Base-by-base conservation (phyloP, 2,888 invertebrate genomes). In the Choreutis nemorana region DNA sequence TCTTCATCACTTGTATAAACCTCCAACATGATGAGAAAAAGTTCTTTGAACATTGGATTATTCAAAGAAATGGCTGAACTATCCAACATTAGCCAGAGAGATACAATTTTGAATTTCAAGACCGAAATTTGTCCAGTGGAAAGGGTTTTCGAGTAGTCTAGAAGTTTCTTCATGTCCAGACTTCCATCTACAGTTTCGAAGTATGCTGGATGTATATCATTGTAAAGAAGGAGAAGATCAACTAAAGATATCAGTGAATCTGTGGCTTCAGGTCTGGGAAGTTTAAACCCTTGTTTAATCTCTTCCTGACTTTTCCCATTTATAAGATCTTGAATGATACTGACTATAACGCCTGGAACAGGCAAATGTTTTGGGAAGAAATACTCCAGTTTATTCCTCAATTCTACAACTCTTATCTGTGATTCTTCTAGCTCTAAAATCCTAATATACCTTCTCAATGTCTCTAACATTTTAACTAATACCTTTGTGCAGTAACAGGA, bases 11-110 rank as follows among this genome's bases (percentile, higher is more conserved):
- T 62, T 32, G 63, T 66, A 34, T 80, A 84, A 2, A 83, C 81
- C 41, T 81, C 81, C 14, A 83, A 51, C 55, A 85, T 82, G 3
- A 83, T 83, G 2, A 65, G 59, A 28, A 85, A 65, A 2, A 84
- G 62, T 14, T 81, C 77, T 41, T 72, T 73, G 32, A 84, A 85
- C 44, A 83, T 68, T 7, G 68, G 42, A 40, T 80, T 78, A 31
- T 68, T 65, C 0, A 82, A 50, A n/a, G 82, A 75, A 32, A 84
- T 58, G 0, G 79, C 71, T 8, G 79, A 68, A 25, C 73, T 78
- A 29, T 82, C 81, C 34, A 60, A 59, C 32, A 40, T 81, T 31
- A 66, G 40, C 71, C 79, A 73, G 3, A 81, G 42, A 2, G 70
- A 80, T 3, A 71, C 71, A 8, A 77, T 51, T 56, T 79, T 80